Base-by-base conservation (phyloP, 2,888 invertebrate genomes). In the Prenolepis imparis region DNA sequence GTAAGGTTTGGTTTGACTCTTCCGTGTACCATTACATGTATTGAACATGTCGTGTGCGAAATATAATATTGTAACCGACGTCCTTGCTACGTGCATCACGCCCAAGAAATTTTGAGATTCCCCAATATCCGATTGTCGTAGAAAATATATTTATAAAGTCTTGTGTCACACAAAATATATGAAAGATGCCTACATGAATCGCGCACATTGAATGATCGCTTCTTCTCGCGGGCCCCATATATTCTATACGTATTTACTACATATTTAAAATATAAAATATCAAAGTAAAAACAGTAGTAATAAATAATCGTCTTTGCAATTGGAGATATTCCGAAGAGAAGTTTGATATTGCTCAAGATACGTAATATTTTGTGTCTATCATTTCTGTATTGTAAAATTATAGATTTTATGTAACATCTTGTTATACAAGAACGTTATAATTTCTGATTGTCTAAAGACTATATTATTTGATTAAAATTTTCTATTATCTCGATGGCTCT, bases 1-100 rank as follows among this genome's bases (percentile, higher is more conserved):
- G 94, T 94, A 92, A 94, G 93, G 90, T 89, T 84, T 90, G 87
- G 82, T 84, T 82, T 85, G 73, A 85, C 39, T 75, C 80, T 36
- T 72, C 85, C 73, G 73, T 80, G 52, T 85, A 83, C 5, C 73
- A 84, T 73, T 84, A 84, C 52, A 81, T 74, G 67, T 84, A 74
- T 82, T 84, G 44, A 84, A 70, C 59, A 12, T 59, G 59, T 21
- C 57, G 44, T 59, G 32, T 68, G 48, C n/a, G 41, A 36, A 39
- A 68, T 80, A 36, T 83, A 82, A 82, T 24, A 75, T 80, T 70
- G 44, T 80, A 80, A 78, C 70, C 70, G 36, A 61, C 36, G 44
- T 70, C n/a, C 44, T 80, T 59, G 59, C 44, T 70, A 78, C 70
- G 32, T 67, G 55, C 68, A 44, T 44, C 24, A 32, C n/a, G 78